A percentile compares a stretch with the other conserved stretches of the same genome.
These are phyloP conservation scores for Loxodonta africana DNA, from an alignment of 2,113 vertebrate genomes.

Conservation along the genomic window DNA sequence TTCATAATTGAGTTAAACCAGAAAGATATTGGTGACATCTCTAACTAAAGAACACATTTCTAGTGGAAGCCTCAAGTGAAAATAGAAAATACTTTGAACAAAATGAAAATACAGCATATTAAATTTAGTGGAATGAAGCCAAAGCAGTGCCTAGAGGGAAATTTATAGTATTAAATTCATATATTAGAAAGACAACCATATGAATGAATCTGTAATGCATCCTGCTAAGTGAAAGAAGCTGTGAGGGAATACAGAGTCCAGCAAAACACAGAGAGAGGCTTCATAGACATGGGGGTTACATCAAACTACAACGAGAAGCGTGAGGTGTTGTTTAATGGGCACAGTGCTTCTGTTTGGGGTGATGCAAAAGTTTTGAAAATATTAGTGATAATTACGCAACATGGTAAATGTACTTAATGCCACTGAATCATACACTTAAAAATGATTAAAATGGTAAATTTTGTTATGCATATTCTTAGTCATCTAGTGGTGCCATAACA, in stretches of 20 bases:
- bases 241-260: neutral
- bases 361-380: no score
- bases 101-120: neutral
- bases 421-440: no score
- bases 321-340: no score
- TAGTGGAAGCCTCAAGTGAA: neutral
- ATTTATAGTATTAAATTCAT: neutral
- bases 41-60: neutral
- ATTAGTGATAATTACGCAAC: no score
- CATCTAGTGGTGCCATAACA: no score
- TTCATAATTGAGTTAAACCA: neutral
- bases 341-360: no score
- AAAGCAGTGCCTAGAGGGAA: neutral
- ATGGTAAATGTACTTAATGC: no score
- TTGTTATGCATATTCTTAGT: no score
- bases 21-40: neutral
- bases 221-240: neutral
- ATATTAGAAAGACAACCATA: neutral
- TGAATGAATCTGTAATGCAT: no score
- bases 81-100: neutral
- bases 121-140: neutral
- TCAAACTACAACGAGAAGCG: neutral
- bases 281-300: rapidly evolving
- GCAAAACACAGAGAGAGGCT: neutral
- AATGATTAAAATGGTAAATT: no score